Base-by-base conservation (phyloP, 1,140 invertebrate species). In the Parapsyche elsis region DNA sequence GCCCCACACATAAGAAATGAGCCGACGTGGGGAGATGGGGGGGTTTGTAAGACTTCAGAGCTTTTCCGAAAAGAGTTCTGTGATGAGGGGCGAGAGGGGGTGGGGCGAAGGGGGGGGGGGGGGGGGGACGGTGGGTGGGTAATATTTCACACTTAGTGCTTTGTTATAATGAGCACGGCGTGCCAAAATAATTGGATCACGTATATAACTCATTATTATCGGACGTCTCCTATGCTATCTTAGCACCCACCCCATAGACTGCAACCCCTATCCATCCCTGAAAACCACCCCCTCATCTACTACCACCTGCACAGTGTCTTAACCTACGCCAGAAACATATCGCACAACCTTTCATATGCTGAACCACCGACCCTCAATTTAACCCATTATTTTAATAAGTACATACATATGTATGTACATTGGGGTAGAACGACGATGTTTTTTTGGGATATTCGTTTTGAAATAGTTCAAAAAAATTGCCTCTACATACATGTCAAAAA, bases 171-270 rank as follows among this genome's bases (percentile, higher is more conserved):
- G 87, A 89, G 87, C 87, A 87, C 85, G 86, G 81, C 82, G 82
- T 87, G 87, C 88, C 88, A 86, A 89, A 89, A 89, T 89, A 89
- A 89, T 89, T 89, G 88, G 88, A 89, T 89, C 88, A 89, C 88
- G 87, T 89, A 88, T 88, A 89, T 89, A 89, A 89, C 85, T 89
- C 88, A 89, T 89, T 89, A 89, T 89, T 89, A 89, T 87, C 86
- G 88, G 86, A 85, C 86, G 86, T 88, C 88, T 88, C 86, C 87
- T 88, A 86, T 85, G 85, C 73, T 84, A 83, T 84, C 82, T 83
- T 82, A 38, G 77, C 49, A 49, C 70, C 70, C 70, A 24, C 24
- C 10, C 64, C 24, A 9, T 67, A 2, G 64, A 24, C 12, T 79
- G 76, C 23, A 19, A 67, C 59, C 46, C 77, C 76, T 74, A 16